A percentile compares a stretch with the other conserved stretches of the same genome.
Conservation (phyloP, 2,888 invertebrate genomes). For the Embidobia sp. region DNA sequence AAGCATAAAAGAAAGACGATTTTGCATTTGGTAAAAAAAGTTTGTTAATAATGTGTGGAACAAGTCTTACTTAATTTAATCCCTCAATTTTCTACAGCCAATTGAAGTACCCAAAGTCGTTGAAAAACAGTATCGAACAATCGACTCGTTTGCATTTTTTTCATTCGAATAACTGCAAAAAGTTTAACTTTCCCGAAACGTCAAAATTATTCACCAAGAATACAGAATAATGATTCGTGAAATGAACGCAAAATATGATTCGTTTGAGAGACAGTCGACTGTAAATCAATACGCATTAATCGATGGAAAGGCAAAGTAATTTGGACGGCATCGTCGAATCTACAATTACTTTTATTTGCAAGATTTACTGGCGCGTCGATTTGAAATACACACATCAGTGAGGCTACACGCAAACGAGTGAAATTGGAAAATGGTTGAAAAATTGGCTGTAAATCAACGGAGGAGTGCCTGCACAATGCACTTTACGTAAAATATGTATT, state of each 20-base stretch:
- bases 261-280: conserved; percentile 21
- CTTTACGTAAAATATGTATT: no score
- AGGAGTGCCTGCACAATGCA: background rate
- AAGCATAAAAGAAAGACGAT: no score
- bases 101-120: no score
- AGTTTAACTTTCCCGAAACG: no score
- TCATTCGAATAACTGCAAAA: no score
- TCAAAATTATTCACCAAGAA: conserved; percentile 9
- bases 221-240: conserved; percentile 20
- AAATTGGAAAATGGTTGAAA: conserved; percentile 46
- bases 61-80: no score
- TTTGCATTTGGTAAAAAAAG: no score
- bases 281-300: conserved; percentile 49
- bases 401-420: conserved; percentile 17
- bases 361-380: conserved; percentile 37
- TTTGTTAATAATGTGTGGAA: no score
- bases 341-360: conserved; percentile 38
- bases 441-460: conserved; percentile 29
- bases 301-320: conserved; percentile 42
- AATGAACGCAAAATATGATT: conserved; percentile 40
- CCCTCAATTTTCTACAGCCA: no score
- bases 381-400: conserved; percentile 13
- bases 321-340: conserved; percentile 19
- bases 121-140: no score
- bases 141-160: no score